These are phyloP conservation scores for Pentalonia nigronervosa DNA, from an alignment of 1,140 invertebrate species.

Conservation along the genomic window DNA sequence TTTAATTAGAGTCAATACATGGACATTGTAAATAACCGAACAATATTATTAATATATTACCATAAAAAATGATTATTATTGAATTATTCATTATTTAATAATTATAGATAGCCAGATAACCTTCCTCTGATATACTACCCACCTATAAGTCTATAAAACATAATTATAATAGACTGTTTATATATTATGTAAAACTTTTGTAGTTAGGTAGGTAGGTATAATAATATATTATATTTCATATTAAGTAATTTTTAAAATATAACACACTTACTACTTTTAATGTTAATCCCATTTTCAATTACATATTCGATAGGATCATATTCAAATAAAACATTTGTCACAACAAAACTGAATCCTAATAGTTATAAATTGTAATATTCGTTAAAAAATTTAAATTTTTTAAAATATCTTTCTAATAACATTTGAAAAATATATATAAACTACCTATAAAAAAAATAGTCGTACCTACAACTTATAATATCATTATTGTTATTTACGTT, in stretches of 20 bases:
- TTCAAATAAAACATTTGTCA: not conserved
- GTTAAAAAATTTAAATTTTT: not conserved
- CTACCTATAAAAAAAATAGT: not conserved
- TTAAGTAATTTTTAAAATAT: not conserved
- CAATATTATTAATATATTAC: not conserved
- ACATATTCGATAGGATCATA: slow-evolving; percentile 7
- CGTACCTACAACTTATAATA: not conserved
- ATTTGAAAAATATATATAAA: not conserved
- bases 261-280: slow-evolving; percentile 28
- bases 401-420: not conserved
- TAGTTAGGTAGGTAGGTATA: not conserved
- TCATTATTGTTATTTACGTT: not conserved
- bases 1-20: not conserved
- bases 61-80: not conserved
- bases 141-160: not conserved
- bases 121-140: not conserved
- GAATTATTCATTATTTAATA: not conserved
- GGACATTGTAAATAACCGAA: not conserved
- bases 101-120: not conserved
- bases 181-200: not conserved
- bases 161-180: not conserved
- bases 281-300: slow-evolving; percentile 11
- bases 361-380: not conserved
- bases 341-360: not conserved
- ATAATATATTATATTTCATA: not conserved